Conservation (phyloP, 2,797 vertebrate genomes). For the Platyrinchus mystaceus region DNA sequence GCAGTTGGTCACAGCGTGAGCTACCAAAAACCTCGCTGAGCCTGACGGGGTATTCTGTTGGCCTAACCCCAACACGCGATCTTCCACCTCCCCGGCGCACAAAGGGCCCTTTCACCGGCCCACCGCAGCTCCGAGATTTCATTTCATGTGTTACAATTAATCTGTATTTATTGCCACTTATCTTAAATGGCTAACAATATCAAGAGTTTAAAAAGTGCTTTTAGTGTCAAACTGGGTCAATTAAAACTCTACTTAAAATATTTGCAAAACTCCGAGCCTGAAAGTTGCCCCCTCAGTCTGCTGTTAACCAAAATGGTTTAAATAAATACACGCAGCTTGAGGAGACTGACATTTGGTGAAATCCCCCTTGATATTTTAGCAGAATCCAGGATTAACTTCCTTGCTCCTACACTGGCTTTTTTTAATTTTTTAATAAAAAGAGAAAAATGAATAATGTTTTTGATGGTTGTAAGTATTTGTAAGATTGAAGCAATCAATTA, state of each 20-base stretch:
- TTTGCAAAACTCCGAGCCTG: slow-evolving; percentile 64
- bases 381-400: slow-evolving; percentile 33
- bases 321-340: slow-evolving; percentile 54
- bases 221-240: slow-evolving; percentile 75
- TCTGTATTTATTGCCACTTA: slow-evolving; percentile 79
- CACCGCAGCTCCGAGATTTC: slow-evolving; percentile 37
- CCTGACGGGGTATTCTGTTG: slow-evolving; percentile 66
- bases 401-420: neutral
- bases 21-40: slow-evolving; percentile 67
- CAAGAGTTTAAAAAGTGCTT: slow-evolving; percentile 71
- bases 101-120: slow-evolving; percentile 69
- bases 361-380: slow-evolving; percentile 24
- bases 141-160: slow-evolving; percentile 70
- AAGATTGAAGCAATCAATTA: neutral
- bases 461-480: neutral
- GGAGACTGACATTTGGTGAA: slow-evolving; percentile 31
- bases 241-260: slow-evolving; percentile 75
- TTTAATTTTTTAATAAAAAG: neutral
- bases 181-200: slow-evolving; percentile 76
- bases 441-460: neutral
- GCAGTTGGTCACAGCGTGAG: slow-evolving; percentile 67
- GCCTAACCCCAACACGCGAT: slow-evolving; percentile 40
- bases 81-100: slow-evolving; percentile 53
- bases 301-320: slow-evolving; percentile 55
- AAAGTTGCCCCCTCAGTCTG: slow-evolving; percentile 55